Percentiles rank a stretch among this genome's conserved stretches.
phyloP scores from a whole-genome alignment of 2,888 invertebrate genomes.

The Leptothorax acervorum region DNA sequence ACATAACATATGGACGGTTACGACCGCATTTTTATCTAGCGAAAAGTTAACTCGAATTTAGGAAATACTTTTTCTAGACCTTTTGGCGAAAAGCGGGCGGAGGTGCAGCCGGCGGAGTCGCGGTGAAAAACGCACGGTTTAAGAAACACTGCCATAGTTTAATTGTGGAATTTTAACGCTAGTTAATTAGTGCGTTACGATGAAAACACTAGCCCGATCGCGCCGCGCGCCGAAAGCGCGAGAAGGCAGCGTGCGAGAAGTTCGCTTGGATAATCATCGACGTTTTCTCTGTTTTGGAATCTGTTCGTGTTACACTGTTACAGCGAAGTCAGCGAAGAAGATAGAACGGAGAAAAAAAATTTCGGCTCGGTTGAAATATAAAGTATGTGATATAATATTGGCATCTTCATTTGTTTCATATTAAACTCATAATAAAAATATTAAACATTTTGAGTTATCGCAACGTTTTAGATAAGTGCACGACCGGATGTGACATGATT shows the following conservation, averaged over 20 bases:
- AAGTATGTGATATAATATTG: not conserved
- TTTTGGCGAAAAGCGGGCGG: not conserved
- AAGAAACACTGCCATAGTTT: slow-evolving; percentile 47
- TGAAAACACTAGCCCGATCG: slow-evolving; percentile 14
- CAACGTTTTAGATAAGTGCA: not conserved
- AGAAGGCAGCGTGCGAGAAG: slow-evolving; percentile 27
- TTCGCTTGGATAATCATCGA: slow-evolving; percentile 31
- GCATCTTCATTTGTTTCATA: not conserved
- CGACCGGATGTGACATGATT: not conserved
- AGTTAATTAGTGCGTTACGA: slow-evolving; percentile 23
- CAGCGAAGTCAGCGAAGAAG: not conserved
- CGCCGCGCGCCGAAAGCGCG: slow-evolving; percentile 10
- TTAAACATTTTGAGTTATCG: not conserved
- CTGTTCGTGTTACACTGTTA: not conserved
- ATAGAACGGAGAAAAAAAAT: not conserved
- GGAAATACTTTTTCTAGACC: slow-evolving; percentile 31
- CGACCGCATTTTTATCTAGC: slow-evolving; percentile 13
- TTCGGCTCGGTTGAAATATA: not conserved
- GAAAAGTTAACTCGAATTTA: slow-evolving; percentile 25
- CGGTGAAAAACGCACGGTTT: slow-evolving; percentile 20
- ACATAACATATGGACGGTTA: not conserved
- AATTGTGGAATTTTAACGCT: slow-evolving; percentile 39
- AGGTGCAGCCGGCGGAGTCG: not conserved
- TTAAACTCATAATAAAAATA: not conserved
- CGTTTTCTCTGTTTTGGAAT: not conserved